Percentiles rank a stretch among this genome's conserved stretches.
Conservation (phyloP, 2,888 invertebrate species). For the Nephrocerus scutellatus region DNA sequence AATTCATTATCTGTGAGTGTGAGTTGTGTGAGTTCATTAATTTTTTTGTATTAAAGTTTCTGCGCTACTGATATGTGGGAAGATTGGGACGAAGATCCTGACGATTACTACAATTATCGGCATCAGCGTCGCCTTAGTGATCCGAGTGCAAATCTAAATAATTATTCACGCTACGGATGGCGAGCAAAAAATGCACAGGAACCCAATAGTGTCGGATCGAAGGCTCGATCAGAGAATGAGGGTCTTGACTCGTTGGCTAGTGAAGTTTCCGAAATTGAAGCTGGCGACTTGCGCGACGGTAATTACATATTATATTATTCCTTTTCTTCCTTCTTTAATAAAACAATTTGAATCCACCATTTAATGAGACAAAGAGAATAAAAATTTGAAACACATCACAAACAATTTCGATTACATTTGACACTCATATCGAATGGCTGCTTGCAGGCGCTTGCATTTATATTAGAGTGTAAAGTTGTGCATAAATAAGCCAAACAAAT, state of each 20-base stretch:
- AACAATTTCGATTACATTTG: slow-evolving; percentile 13
- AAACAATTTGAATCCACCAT: slow-evolving; percentile 1
- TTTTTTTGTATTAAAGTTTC: slow-evolving; percentile 42
- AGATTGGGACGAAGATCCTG: slow-evolving; percentile 83
- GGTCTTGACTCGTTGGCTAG: slow-evolving; percentile 78
- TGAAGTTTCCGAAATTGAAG: slow-evolving; percentile 86
- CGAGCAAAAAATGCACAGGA: slow-evolving; percentile 52
- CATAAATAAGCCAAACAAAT: too few relatives aligned
- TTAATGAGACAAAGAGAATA: background rate
- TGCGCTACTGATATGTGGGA: slow-evolving; percentile 85
- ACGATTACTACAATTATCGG: slow-evolving; percentile 74
- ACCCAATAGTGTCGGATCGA: slow-evolving; percentile 61
- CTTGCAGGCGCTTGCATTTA: too few relatives aligned
- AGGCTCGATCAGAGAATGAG: slow-evolving; percentile 85
- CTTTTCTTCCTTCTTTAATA: slow-evolving; percentile 4
- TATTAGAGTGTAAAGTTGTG: too few relatives aligned
- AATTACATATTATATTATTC: slow-evolving; percentile 27
- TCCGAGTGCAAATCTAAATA: slow-evolving; percentile 83
- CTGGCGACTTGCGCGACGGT: slow-evolving; percentile 89
- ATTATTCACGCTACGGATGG: slow-evolving; percentile 78
- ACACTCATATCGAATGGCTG: too few relatives aligned
- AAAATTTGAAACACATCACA: slow-evolving; percentile 9
- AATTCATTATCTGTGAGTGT: too few relatives aligned
- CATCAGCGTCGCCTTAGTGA: slow-evolving; percentile 78
- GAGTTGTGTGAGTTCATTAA: too few relatives aligned